A percentile compares a stretch with the other conserved stretches of the same genome.
Evolutionary conservation across 1,140 invertebrate species (phyloP).

Genomic region (Thalassaphorura encarpata): DNA sequence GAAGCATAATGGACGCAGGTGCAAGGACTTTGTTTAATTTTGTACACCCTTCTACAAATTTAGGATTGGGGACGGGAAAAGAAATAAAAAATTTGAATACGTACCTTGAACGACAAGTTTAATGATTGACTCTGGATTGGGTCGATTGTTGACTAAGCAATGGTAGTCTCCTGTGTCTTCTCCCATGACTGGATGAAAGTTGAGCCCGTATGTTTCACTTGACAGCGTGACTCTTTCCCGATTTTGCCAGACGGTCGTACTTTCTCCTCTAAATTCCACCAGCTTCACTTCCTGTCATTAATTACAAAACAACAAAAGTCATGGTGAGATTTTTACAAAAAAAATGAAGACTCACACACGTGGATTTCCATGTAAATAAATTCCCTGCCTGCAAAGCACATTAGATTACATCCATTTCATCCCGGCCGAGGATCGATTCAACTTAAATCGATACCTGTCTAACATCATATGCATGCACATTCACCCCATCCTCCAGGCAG

Average conservation of each 20-base stretch:
- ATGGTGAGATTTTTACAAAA: not conserved
- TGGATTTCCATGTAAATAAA: no score
- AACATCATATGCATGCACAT: no score
- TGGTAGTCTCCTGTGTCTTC: constrained; percentile 54
- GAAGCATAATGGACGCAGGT: not conserved
- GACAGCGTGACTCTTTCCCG: constrained; percentile 46
- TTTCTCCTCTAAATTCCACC: constrained; percentile 45
- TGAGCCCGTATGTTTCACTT: constrained; percentile 50
- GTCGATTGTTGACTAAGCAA: constrained; percentile 56
- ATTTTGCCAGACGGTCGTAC: constrained; percentile 45
- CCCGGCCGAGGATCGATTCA: not conserved
- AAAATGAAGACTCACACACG: no score
- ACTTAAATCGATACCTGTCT: not conserved
- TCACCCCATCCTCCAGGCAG: no score
- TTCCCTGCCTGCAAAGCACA: not conserved
- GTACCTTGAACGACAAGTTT: constrained; percentile 56
- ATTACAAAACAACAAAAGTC: constrained; percentile 5
- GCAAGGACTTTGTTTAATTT: not conserved
- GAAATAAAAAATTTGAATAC: constrained; percentile 5
- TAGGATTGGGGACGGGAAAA: not conserved
- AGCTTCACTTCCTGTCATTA: constrained; percentile 35
- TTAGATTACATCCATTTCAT: not conserved
- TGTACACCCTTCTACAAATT: not conserved
- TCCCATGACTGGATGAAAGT: constrained; percentile 50
- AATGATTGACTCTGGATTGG: constrained; percentile 50